phyloP scores from a whole-genome alignment of 2,888 invertebrate species.

The Hyposoter didymator region DNA sequence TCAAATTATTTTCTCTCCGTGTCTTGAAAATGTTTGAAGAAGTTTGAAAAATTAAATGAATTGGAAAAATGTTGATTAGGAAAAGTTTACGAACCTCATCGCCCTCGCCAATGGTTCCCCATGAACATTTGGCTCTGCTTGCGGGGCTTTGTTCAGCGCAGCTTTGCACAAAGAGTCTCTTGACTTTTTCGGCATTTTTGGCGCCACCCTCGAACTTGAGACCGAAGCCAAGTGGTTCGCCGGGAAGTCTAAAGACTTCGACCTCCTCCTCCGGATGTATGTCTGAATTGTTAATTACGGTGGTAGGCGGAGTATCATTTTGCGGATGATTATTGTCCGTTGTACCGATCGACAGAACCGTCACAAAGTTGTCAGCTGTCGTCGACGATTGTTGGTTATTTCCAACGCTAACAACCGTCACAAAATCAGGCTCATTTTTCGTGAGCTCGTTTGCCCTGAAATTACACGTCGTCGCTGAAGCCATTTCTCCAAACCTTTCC shows the following conservation, averaged over 20 bases:
- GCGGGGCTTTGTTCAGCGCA: conserved; percentile 95
- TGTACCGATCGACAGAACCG: conserved; percentile 87
- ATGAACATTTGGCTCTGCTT: conserved; percentile 91
- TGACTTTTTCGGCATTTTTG: conserved; percentile 91
- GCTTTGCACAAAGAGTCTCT: conserved; percentile 94
- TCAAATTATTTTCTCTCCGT: too few species aligned
- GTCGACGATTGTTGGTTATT: conserved; percentile 69
- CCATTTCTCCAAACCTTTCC: conserved; percentile 45
- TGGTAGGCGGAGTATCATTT: background rate
- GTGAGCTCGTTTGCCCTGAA: conserved; percentile 70
- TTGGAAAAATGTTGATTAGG: background rate
- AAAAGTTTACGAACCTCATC: conserved; percentile 87
- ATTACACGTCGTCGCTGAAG: conserved; percentile 37
- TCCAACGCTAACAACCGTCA: conserved; percentile 87
- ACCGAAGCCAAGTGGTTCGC: conserved; percentile 95
- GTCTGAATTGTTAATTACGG: conserved; percentile 69
- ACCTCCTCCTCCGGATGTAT: conserved; percentile 89
- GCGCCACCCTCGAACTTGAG: conserved; percentile 96
- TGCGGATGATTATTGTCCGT: conserved; percentile 76
- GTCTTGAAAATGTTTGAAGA: background rate
- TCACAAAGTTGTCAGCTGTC: conserved; percentile 85
- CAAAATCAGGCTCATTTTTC: conserved; percentile 83
- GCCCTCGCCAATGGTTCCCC: conserved; percentile 93
- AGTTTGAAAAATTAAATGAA: background rate
- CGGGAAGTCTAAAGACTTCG: conserved; percentile 93